Base-by-base conservation (phyloP, 1,140 invertebrate genomes). In the Oncopodura yosiiana region DNA sequence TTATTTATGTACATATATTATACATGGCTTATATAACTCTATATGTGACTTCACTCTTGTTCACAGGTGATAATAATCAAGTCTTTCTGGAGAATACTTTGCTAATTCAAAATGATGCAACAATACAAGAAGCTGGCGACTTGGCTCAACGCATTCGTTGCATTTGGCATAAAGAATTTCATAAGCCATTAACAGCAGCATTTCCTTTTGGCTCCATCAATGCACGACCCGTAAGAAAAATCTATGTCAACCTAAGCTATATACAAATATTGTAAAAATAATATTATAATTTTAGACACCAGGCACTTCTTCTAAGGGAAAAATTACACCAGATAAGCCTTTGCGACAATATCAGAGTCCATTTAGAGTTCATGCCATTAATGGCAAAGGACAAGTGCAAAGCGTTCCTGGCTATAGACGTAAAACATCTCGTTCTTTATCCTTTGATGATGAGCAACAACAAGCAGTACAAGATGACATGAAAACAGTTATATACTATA, bases 11-110 rank as follows among this genome's bases (percentile, higher is more conserved):
- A n/a, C n/a, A n/a, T n/a, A n/a, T n/a, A n/a, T n/a, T n/a, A n/a
- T n/a, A n/a, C n/a, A n/a, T n/a, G n/a, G n/a, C n/a, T n/a, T n/a
- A n/a, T n/a, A n/a, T n/a, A n/a, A n/a, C n/a, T n/a, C n/a, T n/a
- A 34, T 9, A 34, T 34, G 32, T 9, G 8, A n/a, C n/a, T 34
- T 34, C 32, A 34, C 32, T 9, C n/a, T n/a, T n/a, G n/a, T n/a
- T n/a, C n/a, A n/a, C n/a, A n/a, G n/a, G n/a, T n/a, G n/a, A 38
- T 16, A 43, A 2, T 14, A 57, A 57, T 23, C 67, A 67, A n/a
- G 53, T 58, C 8, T 66, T 52, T 36, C 63, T 68, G n/a, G 68
- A 69, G 38, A 69, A 69, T 52, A 67, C 66, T 18, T 56, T 69
- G 26, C 58, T 69, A 18, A 66, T 69, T 49, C 68, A 69, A 61